Conservation (phyloP, 1,140 invertebrate species). For the Mesaphorura yosii region DNA sequence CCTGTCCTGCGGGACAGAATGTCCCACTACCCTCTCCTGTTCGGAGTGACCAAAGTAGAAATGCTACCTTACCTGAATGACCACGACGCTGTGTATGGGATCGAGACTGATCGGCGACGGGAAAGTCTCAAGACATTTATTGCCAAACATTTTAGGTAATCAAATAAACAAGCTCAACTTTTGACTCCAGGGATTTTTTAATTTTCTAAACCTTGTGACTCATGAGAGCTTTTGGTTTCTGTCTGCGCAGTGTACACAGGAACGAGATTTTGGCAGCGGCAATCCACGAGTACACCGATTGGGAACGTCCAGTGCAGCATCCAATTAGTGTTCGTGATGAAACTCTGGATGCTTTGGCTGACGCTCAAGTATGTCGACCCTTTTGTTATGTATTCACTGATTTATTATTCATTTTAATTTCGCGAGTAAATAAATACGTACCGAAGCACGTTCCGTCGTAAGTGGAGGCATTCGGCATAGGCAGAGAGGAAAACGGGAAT, state of each 20-base stretch:
- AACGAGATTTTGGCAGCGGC: constrained; percentile 95
- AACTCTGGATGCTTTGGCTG: constrained; percentile 82
- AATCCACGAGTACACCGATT: constrained; percentile 95
- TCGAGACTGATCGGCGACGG: constrained; percentile 77
- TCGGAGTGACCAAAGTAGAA: constrained; percentile 72
- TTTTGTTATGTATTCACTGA: no score
- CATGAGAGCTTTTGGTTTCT: constrained; percentile 5
- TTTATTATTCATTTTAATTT: no score
- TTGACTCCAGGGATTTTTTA: no score
- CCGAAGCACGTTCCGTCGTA: no score
- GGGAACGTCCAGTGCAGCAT: constrained; percentile 74
- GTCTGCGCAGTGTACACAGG: constrained; percentile 56
- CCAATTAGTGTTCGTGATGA: constrained; percentile 55
- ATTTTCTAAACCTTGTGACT: not conserved
- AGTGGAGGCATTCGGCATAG: no score
- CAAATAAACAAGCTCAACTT: no score
- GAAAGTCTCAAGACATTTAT: constrained; percentile 86
- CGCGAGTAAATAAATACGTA: no score
- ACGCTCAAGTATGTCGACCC: constrained; percentile 57
- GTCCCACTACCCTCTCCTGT: constrained; percentile 45
- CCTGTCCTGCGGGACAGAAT: constrained; percentile 27
- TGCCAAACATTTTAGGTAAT: constrained; percentile 63
- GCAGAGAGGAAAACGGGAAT: no score
- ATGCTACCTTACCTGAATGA: constrained; percentile 57
- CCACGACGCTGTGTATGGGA: constrained; percentile 79